A percentile compares a stretch with the other conserved stretches of the same genome.
Evolutionary conservation across 53 echinoderm and acorn worm genomes (phyloP).

Genomic region (Echinarachnius parma): DNA sequence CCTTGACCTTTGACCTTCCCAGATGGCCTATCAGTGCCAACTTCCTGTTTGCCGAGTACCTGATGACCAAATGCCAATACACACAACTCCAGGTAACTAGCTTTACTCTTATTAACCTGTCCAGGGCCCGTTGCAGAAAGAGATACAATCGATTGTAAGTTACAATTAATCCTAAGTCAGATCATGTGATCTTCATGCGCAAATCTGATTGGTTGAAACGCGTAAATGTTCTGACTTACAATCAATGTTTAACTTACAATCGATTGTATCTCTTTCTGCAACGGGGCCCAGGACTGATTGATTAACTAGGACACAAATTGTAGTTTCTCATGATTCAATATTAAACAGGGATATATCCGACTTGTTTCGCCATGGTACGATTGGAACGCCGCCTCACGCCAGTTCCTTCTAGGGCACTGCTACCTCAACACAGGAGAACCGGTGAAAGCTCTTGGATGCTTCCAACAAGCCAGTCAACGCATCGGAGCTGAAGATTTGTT

Average conservation of each 20-base stretch:
- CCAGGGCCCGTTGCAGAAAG: no score
- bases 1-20: slow-evolving; percentile 39
- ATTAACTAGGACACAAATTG: no score
- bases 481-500: slow-evolving; percentile 79
- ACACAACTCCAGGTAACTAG: slow-evolving; percentile 72
- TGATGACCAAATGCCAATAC: slow-evolving; percentile 87
- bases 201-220: no score
- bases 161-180: no score
- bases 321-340: neutral
- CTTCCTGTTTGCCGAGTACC: slow-evolving; percentile 85
- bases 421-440: slow-evolving; percentile 86
- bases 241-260: no score
- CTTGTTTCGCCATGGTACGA: slow-evolving; percentile 85
- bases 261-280: no score
- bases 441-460: slow-evolving; percentile 80
- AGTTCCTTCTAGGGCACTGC: slow-evolving; percentile 85
- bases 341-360: slow-evolving; percentile 84
- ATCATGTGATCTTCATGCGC: no score
- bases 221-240: no score
- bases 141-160: no score
- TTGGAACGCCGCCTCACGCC: slow-evolving; percentile 89
- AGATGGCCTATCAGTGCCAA: slow-evolving; percentile 96
- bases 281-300: no score
- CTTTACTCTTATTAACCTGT: no score
- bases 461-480: slow-evolving; percentile 69